These are phyloP conservation scores for Diorhabda sublineata DNA, from an alignment of 1,140 invertebrate species.

Conservation along the genomic window DNA sequence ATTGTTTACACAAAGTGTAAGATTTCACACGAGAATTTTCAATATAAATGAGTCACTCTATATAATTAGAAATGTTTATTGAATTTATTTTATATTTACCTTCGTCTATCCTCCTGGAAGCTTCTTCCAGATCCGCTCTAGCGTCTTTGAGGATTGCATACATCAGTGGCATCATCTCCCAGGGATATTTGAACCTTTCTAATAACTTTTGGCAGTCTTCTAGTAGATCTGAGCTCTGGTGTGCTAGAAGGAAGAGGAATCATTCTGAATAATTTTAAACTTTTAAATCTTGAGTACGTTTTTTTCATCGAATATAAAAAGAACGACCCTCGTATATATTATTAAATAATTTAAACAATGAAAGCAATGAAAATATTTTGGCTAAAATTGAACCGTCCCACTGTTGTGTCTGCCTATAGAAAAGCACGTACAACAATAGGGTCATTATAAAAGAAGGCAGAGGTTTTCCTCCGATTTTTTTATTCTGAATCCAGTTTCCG, in stretches of 20 bases:
- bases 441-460: background rate
- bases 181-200: slow-evolving; percentile 66
- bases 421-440: background rate
- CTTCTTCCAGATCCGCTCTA: slow-evolving; percentile 63
- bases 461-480: background rate
- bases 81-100: slow-evolving; percentile 50
- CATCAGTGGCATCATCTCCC: slow-evolving; percentile 68
- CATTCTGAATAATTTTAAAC: too few species aligned
- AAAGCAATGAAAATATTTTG: too few species aligned
- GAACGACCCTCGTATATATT: too few species aligned
- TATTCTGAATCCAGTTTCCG: background rate
- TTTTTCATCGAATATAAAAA: too few species aligned
- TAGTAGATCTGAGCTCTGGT: slow-evolving; percentile 57
- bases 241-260: slow-evolving; percentile 48
- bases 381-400: background rate
- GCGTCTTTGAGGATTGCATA: slow-evolving; percentile 68
- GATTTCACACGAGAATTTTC: too few species aligned
- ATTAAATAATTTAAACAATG: background rate
- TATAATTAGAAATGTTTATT: too few species aligned
- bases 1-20: too few species aligned
- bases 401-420: background rate
- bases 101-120: slow-evolving; percentile 63
- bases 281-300: too few species aligned
- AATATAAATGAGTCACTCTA: too few species aligned
- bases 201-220: slow-evolving; percentile 66